Conservation (phyloP, 2,888 invertebrate genomes). For the Anoplius nigerrimus region DNA sequence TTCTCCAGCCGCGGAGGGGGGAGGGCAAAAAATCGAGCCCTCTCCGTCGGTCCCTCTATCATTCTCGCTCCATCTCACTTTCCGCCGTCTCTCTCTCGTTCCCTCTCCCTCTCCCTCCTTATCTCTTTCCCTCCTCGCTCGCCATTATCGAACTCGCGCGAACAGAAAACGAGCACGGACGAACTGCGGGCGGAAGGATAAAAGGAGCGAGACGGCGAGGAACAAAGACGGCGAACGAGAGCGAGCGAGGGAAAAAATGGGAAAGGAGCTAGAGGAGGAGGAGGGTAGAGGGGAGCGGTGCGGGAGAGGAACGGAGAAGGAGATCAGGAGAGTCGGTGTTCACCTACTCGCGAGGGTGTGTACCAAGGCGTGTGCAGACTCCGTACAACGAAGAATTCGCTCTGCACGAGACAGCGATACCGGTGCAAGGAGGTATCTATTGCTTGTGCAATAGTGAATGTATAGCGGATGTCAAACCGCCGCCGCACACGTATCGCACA, state of each 20-base stretch:
- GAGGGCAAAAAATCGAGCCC: conserved; percentile 18
- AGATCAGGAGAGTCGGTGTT: conserved; percentile 41
- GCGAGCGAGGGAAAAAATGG: background rate
- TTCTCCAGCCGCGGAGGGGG: conserved; percentile 31
- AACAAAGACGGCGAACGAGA: background rate
- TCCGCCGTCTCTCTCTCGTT: conserved; percentile 10
- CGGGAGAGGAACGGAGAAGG: conserved; percentile 19
- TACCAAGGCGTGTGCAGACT: conserved; percentile 68
- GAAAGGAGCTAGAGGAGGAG: background rate
- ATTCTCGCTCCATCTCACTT: conserved; percentile 27
- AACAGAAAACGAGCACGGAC: conserved; percentile 17
- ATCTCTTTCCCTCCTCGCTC: too few relatives aligned
- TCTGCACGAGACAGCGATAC: conserved; percentile 64
- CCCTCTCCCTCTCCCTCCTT: background rate
- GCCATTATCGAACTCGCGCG: background rate
- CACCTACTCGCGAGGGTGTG: conserved; percentile 70
- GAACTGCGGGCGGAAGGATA: conserved; percentile 12
- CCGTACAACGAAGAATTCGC: conserved; percentile 70
- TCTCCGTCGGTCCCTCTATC: background rate
- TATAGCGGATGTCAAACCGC: conserved; percentile 74
- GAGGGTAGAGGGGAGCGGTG: background rate
- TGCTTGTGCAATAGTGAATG: conserved; percentile 74
- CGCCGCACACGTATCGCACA: conserved; percentile 53
- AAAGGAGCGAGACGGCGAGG: conserved; percentile 16
- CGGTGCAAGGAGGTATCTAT: conserved; percentile 67